Percentiles rank a stretch among this genome's conserved stretches.
These are phyloP conservation scores for Coreius guichenoti DNA, from an alignment of 2,797 vertebrate genomes.

Conservation along the genomic window DNA sequence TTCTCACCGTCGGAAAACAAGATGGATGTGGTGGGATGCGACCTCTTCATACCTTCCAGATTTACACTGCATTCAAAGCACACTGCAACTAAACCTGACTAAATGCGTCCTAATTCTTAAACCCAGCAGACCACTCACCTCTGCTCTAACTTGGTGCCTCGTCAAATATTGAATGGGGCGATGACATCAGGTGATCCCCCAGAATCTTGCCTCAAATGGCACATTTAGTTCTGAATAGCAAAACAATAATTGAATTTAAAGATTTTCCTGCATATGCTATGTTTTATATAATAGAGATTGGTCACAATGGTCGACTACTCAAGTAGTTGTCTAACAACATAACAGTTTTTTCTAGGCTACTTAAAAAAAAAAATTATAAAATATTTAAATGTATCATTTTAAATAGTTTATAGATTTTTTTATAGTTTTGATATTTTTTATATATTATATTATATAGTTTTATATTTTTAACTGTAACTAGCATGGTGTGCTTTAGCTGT, in stretches of 20 bases:
- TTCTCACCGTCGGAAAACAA: slow-evolving; percentile 73
- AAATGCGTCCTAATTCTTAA: slow-evolving; percentile 8
- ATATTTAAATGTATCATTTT: too few relatives aligned
- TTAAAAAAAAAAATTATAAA: too few relatives aligned
- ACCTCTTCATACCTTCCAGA: slow-evolving; percentile 23
- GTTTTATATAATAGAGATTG: not conserved
- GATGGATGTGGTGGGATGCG: slow-evolving; percentile 60
- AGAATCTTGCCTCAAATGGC: too few relatives aligned
- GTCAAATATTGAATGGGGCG: slow-evolving; percentile 38
- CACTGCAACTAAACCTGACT: slow-evolving; percentile 1
- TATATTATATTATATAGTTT: not conserved
- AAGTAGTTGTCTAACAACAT: not conserved
- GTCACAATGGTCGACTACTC: too few relatives aligned
- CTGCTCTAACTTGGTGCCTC: slow-evolving; percentile 13
- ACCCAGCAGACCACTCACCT: slow-evolving; percentile 11
- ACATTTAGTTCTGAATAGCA: too few relatives aligned
- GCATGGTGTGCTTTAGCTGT: not conserved
- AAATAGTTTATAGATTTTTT: too few relatives aligned
- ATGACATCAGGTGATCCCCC: slow-evolving; percentile 28
- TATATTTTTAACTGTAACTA: not conserved
- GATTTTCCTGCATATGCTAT: not conserved
- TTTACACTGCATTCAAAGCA: slow-evolving; percentile 15
- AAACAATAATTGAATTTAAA: too few relatives aligned
- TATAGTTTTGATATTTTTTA: not conserved
- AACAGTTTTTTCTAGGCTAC: too few relatives aligned